Percentiles rank a stretch among this genome's conserved stretches.
Conservation (phyloP, 2,113 vertebrate genomes). For the Corythaixoides concolor region DNA sequence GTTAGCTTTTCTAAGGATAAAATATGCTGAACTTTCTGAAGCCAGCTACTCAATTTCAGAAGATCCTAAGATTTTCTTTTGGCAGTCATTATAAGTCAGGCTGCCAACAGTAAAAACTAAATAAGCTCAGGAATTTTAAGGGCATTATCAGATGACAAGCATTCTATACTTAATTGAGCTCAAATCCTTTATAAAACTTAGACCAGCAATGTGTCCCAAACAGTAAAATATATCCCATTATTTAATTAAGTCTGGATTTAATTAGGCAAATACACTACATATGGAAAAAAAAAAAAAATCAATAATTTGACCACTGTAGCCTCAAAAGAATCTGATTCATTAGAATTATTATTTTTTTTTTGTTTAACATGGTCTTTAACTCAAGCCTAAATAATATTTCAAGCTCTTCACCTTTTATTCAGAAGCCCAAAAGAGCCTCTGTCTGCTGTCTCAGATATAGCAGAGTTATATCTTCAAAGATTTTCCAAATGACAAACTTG, state of each 20-base stretch:
- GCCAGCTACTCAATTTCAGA: not conserved
- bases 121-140: constrained; percentile 35
- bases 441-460: not conserved
- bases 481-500: not conserved
- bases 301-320: not conserved
- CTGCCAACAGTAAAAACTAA: constrained; percentile 34
- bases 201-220: not conserved
- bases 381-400: not conserved
- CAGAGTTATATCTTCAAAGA: not conserved
- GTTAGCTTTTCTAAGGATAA: constrained; percentile 29
- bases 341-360: not conserved
- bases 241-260: not conserved
- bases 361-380: not conserved
- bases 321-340: not conserved
- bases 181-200: not conserved
- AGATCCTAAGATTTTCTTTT: constrained; percentile 30
- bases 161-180: constrained; percentile 8
- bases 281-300: not conserved
- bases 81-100: not conserved
- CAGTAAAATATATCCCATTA: constrained; percentile 5
- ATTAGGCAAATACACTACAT: not conserved
- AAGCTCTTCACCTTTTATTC: not conserved
- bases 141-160: not conserved
- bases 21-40: not conserved
- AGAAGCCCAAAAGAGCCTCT: not conserved